Conservation (phyloP, 2,888 invertebrate genomes). For the Herminia tarsipennalis region DNA sequence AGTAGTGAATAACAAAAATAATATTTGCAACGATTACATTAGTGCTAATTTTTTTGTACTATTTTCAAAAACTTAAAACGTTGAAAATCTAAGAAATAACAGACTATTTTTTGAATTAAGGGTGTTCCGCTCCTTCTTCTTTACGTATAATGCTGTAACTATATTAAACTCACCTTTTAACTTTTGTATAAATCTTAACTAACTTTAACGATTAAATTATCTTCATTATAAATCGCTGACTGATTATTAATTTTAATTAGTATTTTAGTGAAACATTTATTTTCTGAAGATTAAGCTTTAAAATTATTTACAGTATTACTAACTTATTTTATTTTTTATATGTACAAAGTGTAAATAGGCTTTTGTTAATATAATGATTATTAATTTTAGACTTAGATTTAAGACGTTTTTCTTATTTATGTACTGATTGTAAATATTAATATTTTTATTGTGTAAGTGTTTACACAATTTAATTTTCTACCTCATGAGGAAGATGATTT, state of each 20-base stretch:
- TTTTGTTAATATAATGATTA: constrained; percentile 60
- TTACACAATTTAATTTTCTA: constrained; percentile 75
- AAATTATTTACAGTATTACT: constrained; percentile 84
- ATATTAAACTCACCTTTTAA: background rate
- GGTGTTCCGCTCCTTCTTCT: background rate
- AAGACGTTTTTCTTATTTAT: constrained; percentile 42
- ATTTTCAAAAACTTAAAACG: no score
- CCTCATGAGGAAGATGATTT: constrained; percentile 71
- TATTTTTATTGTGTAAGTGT: constrained; percentile 44
- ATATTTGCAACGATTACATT: background rate
- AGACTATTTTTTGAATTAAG: background rate
- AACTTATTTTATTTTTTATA: constrained; percentile 75
- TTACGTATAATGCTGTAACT: background rate
- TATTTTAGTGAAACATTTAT: constrained; percentile 38
- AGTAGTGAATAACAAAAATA: no score
- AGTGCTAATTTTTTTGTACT: no score
- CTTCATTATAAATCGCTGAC: constrained; percentile 50
- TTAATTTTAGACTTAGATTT: constrained; percentile 27
- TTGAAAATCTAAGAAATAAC: no score
- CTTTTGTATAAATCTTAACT: no score
- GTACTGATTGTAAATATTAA: constrained; percentile 49
- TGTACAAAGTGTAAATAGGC: constrained; percentile 79
- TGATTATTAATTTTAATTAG: constrained; percentile 64
- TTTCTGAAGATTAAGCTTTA: constrained; percentile 74
- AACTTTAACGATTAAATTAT: background rate